phyloP scores from a whole-genome alignment of 2,888 invertebrate species.

The Caenorhabditis zanzibari region DNA sequence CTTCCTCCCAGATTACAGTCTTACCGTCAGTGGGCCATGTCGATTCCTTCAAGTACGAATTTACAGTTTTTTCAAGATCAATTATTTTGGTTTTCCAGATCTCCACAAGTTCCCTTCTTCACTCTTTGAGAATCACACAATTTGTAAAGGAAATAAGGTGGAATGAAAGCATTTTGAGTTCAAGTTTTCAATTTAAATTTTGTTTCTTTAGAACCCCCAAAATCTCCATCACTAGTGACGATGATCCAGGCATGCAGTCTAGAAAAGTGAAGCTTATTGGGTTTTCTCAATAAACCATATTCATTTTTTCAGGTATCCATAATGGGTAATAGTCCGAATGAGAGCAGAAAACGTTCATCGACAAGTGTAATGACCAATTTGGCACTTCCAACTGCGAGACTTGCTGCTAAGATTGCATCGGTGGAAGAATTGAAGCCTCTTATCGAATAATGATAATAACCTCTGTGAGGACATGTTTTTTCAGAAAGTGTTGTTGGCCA shows the following conservation, averaged over 20 bases:
- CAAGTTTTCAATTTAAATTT: not conserved
- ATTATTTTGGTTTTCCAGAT: conserved; percentile 33
- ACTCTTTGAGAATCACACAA: conserved; percentile 57
- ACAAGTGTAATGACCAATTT: conserved; percentile 54
- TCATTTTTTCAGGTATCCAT: conserved; percentile 23
- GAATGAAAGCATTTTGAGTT: no score
- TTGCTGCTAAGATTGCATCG: conserved; percentile 57
- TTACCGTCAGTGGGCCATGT: conserved; percentile 60
- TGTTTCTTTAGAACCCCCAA: conserved; percentile 59
- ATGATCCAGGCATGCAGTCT: not conserved
- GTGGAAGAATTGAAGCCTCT: conserved; percentile 59
- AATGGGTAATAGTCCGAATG: conserved; percentile 26
- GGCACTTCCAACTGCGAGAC: conserved; percentile 45
- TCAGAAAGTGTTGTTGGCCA: no score
- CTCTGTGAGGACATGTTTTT: not conserved
- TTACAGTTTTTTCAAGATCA: no score
- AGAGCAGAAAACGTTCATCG: conserved; percentile 51
- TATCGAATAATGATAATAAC: conserved; percentile 18
- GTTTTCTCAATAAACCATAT: not conserved
- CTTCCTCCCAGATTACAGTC: conserved; percentile 62
- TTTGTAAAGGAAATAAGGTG: conserved; percentile 58
- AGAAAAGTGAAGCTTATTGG: conserved; percentile 12
- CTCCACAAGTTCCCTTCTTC: conserved; percentile 48
- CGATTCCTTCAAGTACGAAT: conserved; percentile 61
- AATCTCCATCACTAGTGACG: conserved; percentile 52